Percentiles rank a stretch among this genome's conserved stretches.
These are phyloP conservation scores for Eupleurogrammus muticus DNA, from an alignment of 2,797 vertebrate genomes.

Conservation along the genomic window DNA sequence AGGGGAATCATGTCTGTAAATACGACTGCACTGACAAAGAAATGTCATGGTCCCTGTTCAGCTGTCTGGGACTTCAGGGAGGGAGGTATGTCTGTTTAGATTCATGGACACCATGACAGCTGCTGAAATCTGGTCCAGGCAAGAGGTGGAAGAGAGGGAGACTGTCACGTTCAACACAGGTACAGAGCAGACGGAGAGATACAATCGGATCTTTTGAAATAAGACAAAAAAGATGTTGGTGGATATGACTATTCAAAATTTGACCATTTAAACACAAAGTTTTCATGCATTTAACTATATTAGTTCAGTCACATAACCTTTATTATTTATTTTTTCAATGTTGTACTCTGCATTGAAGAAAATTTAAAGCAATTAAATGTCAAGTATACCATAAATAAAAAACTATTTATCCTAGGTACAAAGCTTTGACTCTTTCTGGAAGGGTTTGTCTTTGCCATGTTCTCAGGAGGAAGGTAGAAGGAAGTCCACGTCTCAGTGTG, in stretches of 20 bases:
- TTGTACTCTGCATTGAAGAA: too few relatives aligned
- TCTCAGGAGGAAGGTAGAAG: too few relatives aligned
- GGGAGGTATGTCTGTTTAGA: constrained; percentile 76
- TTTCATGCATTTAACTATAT: too few relatives aligned
- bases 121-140: constrained; percentile 57
- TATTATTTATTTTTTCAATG: too few relatives aligned
- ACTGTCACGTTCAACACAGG: constrained; percentile 47
- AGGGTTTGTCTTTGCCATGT: too few relatives aligned
- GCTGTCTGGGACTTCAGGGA: constrained; percentile 68
- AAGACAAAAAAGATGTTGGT: not conserved
- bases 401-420: too few relatives aligned
- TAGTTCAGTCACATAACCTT: too few relatives aligned
- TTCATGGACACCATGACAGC: constrained; percentile 68
- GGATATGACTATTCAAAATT: not conserved
- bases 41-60: constrained; percentile 79
- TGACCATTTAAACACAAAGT: not conserved
- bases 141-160: constrained; percentile 35
- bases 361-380: too few relatives aligned
- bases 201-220: constrained; percentile 6
- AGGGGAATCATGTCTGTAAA: constrained; percentile 81
- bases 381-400: too few relatives aligned
- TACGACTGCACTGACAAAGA: constrained; percentile 80
- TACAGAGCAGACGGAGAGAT: constrained; percentile 18
- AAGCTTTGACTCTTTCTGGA: too few relatives aligned
- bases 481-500: too few relatives aligned